These are phyloP conservation scores for Ivindomyrus marchei DNA, from an alignment of 2,113 vertebrate species.

Conservation along the genomic window DNA sequence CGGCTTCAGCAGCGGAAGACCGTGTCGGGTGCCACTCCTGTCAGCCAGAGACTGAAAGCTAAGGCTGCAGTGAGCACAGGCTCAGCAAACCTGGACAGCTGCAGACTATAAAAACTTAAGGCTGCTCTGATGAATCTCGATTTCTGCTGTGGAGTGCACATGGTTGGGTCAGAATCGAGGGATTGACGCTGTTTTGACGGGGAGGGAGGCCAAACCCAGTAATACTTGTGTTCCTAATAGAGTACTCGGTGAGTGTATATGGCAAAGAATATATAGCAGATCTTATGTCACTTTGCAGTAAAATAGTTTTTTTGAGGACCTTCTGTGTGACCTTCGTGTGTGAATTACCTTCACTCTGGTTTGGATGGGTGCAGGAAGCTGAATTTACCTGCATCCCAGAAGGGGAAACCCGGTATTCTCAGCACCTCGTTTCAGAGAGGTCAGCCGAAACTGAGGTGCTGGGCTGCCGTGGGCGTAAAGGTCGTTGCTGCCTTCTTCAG, in stretches of 20 bases:
- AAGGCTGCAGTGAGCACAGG: not conserved
- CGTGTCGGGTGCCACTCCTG: not conserved
- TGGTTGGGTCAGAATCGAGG: not conserved
- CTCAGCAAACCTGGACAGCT: not conserved
- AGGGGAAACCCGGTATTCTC: not conserved
- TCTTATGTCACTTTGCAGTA: not conserved
- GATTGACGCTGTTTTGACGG: not conserved
- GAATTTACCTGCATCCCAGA: not conserved
- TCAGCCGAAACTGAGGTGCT: not conserved
- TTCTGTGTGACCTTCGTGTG: not conserved
- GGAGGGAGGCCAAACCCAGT: not conserved
- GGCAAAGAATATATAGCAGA: not conserved
- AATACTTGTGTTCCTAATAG: not conserved
- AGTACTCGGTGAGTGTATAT: not conserved
- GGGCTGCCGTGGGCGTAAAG: not conserved
- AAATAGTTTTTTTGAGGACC: not conserved
- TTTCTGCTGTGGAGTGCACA: not conserved
- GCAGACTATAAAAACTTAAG: not conserved
- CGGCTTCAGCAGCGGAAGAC: not conserved
- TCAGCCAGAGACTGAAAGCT: not conserved
- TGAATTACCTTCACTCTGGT: not conserved
- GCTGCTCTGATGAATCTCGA: not conserved
- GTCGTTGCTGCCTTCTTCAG: not conserved
- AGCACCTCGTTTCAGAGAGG: not conserved
- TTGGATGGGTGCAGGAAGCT: not conserved